Base-by-base conservation (phyloP, 2,888 invertebrate species). In the Drosophila basisetae region DNA sequence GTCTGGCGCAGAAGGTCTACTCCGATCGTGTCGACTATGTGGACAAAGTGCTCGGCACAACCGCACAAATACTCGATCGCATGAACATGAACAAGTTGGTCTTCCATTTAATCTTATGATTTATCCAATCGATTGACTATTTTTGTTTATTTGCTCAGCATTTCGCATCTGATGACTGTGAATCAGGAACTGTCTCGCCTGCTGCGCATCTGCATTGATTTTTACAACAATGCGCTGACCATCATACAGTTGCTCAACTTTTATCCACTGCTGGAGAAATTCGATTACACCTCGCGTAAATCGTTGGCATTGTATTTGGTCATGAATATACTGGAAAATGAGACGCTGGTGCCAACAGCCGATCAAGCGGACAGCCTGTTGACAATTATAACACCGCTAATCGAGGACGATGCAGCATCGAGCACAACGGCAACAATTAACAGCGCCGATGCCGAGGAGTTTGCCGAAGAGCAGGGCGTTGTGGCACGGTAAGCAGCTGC, bases 1-100 rank as follows among this genome's bases (percentile, higher is more conserved):
- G 98, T 93, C 94, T 99, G 76, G 99, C 99, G 0, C 96, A 99
- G 90, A 98, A 99, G 91, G 99, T 99, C 92, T 99, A 99, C 94
- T 98, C 98, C 0, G 97, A 98, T 91, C 95, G 97, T 90, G 96
- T 98, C 22, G 97, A 98, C 93, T 99, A 98, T 91, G 98, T 99
- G 4, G 99, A 99, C 93, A 97, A 98, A 91, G 99, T 99, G 25
- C 94, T 99, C 80, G 96, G 97, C 60, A 97, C 98, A 54, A 99
- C 99, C 0, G 96, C 96, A 75, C 96, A 96, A 92, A 97, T 99
- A 82, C 98, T 99, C 92, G 96, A 97, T 56, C 96, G 98, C 82
- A 95, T 99, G 84, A 96, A 97, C 79, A 95, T 98, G 82, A 96
- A 96, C 91, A 96, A 96, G 97, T 97, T 90, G 91, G 82, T 70